Conservation (phyloP, 2,888 invertebrate species). For the Lagria hirta region DNA sequence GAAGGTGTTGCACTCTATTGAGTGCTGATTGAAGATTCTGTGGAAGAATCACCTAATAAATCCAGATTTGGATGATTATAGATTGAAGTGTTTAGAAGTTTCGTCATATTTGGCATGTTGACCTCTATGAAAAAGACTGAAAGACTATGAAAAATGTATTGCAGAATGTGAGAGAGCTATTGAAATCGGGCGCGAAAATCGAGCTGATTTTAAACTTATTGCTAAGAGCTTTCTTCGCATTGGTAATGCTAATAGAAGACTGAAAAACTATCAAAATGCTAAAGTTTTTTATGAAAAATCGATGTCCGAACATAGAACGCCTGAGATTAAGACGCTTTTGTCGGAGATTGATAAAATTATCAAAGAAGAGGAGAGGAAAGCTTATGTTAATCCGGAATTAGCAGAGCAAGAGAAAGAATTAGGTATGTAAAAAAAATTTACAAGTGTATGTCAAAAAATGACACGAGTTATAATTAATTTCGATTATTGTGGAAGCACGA, state of each 20-base stretch:
- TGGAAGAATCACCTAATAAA: too few relatives aligned
- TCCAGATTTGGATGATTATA: too few relatives aligned
- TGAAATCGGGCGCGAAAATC: slow-evolving; percentile 93
- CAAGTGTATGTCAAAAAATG: not conserved
- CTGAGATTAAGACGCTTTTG: slow-evolving; percentile 84
- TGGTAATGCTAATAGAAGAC: slow-evolving; percentile 88
- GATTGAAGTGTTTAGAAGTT: too few relatives aligned
- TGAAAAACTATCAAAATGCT: slow-evolving; percentile 83
- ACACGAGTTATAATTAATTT: too few relatives aligned
- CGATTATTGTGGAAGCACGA: too few relatives aligned
- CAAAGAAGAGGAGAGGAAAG: slow-evolving; percentile 83
- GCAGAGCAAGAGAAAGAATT: slow-evolving; percentile 92
- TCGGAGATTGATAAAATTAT: slow-evolving; percentile 87
- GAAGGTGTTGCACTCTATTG: too few relatives aligned
- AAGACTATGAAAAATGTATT: slow-evolving; percentile 89
- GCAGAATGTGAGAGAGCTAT: slow-evolving; percentile 90
- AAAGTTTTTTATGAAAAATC: slow-evolving; percentile 93
- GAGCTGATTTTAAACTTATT: slow-evolving; percentile 96
- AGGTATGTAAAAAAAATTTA: slow-evolving; percentile 57
- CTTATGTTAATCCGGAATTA: slow-evolving; percentile 89
- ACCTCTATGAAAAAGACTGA: too few relatives aligned
- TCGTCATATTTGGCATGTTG: too few relatives aligned
- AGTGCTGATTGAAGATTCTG: too few relatives aligned
- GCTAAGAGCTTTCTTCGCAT: slow-evolving; percentile 95
- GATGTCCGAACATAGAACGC: slow-evolving; percentile 95